Evolutionary conservation across 2,797 vertebrate genomes (phyloP).

Genomic region (Anguilla marmorata): DNA sequence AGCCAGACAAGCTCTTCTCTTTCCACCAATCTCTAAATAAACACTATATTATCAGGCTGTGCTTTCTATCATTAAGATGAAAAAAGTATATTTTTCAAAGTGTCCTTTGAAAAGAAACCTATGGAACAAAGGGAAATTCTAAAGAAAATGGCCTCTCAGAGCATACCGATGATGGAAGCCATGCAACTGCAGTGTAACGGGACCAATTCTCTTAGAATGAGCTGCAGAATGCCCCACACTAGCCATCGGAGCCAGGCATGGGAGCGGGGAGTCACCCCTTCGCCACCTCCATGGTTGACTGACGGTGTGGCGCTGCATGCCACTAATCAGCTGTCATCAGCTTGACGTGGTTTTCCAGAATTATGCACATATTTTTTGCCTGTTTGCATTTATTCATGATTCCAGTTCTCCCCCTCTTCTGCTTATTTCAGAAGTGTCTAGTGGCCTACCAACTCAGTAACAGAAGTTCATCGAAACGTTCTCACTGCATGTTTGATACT

Average conservation of each 20-base stretch:
- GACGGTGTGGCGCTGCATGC: background rate
- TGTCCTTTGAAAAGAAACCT: background rate
- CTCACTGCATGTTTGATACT: background rate
- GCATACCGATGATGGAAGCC: background rate
- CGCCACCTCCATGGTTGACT: background rate
- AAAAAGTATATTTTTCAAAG: too few species aligned
- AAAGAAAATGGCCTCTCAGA: background rate
- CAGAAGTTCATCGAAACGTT: background rate
- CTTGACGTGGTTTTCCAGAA: background rate
- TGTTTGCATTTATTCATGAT: constrained; percentile 5
- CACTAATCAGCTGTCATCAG: background rate
- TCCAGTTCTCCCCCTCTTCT: background rate
- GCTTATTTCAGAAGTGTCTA: background rate
- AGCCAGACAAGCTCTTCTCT: too few species aligned
- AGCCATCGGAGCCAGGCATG: background rate
- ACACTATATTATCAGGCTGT: too few species aligned
- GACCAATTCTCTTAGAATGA: background rate
- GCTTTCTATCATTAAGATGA: too few species aligned
- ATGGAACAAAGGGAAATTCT: background rate
- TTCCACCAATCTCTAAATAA: too few species aligned
- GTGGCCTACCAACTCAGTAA: background rate
- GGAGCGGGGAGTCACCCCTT: background rate
- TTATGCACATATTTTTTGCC: constrained; percentile 5
- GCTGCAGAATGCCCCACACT: background rate
- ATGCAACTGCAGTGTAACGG: background rate